These are phyloP conservation scores for Ichneumoninae sp. DNA, from an alignment of 2,888 invertebrate species.

Conservation along the genomic window DNA sequence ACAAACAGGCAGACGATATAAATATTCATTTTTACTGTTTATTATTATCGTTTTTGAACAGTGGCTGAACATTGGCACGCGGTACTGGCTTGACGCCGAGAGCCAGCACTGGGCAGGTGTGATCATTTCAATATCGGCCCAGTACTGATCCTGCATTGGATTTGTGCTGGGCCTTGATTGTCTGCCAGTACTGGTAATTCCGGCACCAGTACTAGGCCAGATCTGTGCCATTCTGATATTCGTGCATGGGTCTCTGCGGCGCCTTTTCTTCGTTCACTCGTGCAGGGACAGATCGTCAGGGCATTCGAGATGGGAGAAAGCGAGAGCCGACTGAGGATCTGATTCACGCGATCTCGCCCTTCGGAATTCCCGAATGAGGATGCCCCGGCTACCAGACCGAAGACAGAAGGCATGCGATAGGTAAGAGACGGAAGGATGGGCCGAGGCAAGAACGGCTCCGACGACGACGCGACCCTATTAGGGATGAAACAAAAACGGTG, in stretches of 20 bases:
- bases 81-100: too few species aligned
- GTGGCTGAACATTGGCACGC: too few species aligned
- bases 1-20: too few species aligned
- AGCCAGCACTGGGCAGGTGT: too few species aligned
- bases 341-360: constrained; percentile 55
- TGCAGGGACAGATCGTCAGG: not conserved
- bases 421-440: constrained; percentile 45
- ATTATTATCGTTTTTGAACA: too few species aligned
- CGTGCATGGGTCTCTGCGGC: not conserved
- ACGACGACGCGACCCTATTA: constrained; percentile 73
- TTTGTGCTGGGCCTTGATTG: too few species aligned
- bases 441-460: constrained; percentile 48
- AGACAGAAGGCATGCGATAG: constrained; percentile 16
- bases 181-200: too few species aligned
- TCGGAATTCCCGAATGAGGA: constrained; percentile 50
- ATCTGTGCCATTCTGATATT: too few species aligned
- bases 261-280: not conserved
- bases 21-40: too few species aligned
- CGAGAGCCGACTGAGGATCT: constrained; percentile 41
- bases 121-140: too few species aligned
- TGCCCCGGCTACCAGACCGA: constrained; percentile 8
- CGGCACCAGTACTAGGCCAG: too few species aligned
- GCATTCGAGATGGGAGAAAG: constrained; percentile 22
- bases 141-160: too few species aligned
- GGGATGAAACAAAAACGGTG: constrained; percentile 73